phyloP scores from a whole-genome alignment of 1,140 invertebrate species.

The Microplitis mediator region DNA sequence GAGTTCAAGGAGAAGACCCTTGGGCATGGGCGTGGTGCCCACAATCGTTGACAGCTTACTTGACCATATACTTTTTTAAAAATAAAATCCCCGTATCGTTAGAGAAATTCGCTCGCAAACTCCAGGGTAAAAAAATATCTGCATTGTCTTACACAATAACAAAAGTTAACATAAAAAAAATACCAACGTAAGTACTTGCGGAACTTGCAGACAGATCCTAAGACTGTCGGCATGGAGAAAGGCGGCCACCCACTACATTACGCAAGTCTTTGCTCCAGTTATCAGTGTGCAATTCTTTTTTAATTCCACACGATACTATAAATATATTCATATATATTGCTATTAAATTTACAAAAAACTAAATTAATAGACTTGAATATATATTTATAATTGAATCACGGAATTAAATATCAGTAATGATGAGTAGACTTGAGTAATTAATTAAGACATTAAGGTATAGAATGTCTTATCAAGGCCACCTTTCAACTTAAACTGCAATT shows the following conservation, averaged over 20 bases:
- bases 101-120: not conserved
- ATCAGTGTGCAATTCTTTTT: slow-evolving; percentile 35
- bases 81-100: not conserved
- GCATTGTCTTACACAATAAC: slow-evolving; percentile 13
- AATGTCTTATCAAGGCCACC: too few species aligned
- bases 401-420: too few species aligned
- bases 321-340: too few species aligned
- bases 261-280: slow-evolving; percentile 40
- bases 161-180: slow-evolving; percentile 10
- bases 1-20: slow-evolving; percentile 17
- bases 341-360: too few species aligned
- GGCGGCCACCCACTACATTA: slow-evolving; percentile 43
- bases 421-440: too few species aligned
- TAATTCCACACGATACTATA: slow-evolving; percentile 12
- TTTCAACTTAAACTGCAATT: too few species aligned
- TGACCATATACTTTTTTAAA: not conserved
- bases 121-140: not conserved
- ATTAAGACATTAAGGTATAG: too few species aligned
- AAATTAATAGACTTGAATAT: too few species aligned
- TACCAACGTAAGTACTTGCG: not conserved
- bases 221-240: slow-evolving; percentile 32
- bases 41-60: slow-evolving; percentile 1
- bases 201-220: slow-evolving; percentile 4
- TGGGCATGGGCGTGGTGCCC: slow-evolving; percentile 27
- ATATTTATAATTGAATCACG: too few species aligned